A percentile compares a stretch with the other conserved stretches of the same genome.
Evolutionary conservation across 2,888 invertebrate species (phyloP).

Genomic region (Acleris emargana): DNA sequence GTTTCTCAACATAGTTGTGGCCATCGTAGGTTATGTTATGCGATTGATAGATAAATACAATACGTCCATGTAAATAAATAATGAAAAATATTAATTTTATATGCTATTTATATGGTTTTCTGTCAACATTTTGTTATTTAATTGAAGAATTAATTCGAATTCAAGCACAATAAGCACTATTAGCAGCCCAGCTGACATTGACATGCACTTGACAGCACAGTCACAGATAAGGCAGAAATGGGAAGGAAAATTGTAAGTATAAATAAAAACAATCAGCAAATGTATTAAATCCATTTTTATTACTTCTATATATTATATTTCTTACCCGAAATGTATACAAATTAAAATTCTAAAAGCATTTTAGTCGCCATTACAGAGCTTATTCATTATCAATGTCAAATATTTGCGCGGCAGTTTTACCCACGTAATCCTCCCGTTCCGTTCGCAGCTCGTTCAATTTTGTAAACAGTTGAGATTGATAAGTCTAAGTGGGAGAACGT

Average conservation of each 20-base stretch:
- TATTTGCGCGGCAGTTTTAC: constrained; percentile 30
- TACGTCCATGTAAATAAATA: not conserved
- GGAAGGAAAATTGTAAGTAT: too few species aligned
- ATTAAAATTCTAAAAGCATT: not conserved
- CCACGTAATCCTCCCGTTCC: constrained; percentile 38
- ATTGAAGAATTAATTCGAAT: too few species aligned
- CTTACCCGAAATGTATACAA: not conserved
- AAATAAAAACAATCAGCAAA: too few species aligned
- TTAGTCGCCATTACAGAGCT: not conserved
- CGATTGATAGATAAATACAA: not conserved
- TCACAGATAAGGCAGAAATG: too few species aligned
- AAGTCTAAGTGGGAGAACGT: constrained; percentile 41
- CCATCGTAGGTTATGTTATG: constrained; percentile 61
- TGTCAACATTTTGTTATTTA: constrained; percentile 7
- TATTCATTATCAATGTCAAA: not conserved
- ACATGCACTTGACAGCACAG: not conserved
- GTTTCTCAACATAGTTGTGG: constrained; percentile 62
- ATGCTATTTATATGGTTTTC: not conserved
- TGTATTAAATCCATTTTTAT: not conserved
- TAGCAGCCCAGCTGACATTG: constrained; percentile 12
- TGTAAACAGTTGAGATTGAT: constrained; percentile 46
- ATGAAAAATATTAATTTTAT: not conserved
- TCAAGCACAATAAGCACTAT: too few species aligned
- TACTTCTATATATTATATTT: not conserved
- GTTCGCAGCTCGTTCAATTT: constrained; percentile 39